phyloP scores from a whole-genome alignment of 1,140 invertebrate genomes.

The Zaprionus capensis region DNA sequence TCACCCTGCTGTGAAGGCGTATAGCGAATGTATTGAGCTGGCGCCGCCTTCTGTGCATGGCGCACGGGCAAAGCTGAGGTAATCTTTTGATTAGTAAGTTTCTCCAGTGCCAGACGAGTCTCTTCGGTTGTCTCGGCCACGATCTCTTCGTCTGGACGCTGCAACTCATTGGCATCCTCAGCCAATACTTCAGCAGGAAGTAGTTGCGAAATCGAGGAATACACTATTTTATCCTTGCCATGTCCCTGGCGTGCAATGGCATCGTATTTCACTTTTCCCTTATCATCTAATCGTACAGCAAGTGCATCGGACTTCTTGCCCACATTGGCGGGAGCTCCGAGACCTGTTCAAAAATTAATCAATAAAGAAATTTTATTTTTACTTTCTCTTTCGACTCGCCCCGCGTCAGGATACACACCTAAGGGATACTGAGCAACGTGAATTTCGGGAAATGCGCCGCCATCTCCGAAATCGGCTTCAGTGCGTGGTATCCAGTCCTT shows the following conservation, averaged over 20 bases:
- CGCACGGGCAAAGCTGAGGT: slow-evolving; percentile 97
- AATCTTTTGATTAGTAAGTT: slow-evolving; percentile 94
- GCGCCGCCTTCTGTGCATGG: slow-evolving; percentile 94
- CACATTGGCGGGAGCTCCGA: slow-evolving; percentile 91
- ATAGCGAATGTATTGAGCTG: slow-evolving; percentile 98
- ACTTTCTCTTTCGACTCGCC: background rate
- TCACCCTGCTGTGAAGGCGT: slow-evolving; percentile 98
- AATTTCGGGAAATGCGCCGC: slow-evolving; percentile 99
- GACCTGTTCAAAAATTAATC: slow-evolving; percentile 85
- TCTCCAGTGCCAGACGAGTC: slow-evolving; percentile 93
- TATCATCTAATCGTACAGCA: slow-evolving; percentile 96
- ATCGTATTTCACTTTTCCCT: slow-evolving; percentile 98
- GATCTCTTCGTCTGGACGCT: slow-evolving; percentile 94
- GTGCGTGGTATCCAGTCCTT: slow-evolving; percentile 96
- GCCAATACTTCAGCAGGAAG: slow-evolving; percentile 96
- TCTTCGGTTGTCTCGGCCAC: slow-evolving; percentile 94
- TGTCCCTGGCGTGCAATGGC: slow-evolving; percentile 97
- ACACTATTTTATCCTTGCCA: slow-evolving; percentile 98
- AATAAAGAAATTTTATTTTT: background rate
- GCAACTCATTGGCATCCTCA: slow-evolving; percentile 95
- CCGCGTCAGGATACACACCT: slow-evolving; percentile 85
- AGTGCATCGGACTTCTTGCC: slow-evolving; percentile 91
- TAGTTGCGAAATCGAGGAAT: slow-evolving; percentile 97
- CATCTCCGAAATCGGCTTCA: slow-evolving; percentile 95
- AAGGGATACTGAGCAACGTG: slow-evolving; percentile 98